A percentile compares a stretch with the other conserved stretches of the same genome.
Conservation (phyloP, 2,797 vertebrate species). For the Microchirus variegatus region DNA sequence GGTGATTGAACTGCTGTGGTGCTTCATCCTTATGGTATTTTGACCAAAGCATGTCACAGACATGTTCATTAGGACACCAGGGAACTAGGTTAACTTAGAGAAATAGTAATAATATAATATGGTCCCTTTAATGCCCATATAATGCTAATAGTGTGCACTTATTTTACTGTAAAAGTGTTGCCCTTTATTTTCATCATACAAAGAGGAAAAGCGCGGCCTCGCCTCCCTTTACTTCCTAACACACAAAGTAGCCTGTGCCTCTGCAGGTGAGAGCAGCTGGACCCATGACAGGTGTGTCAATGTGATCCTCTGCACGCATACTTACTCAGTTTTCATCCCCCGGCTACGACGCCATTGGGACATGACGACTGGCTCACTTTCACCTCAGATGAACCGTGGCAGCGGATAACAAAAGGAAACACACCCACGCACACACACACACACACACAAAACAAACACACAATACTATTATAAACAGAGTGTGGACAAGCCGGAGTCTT, state of each 20-base stretch:
- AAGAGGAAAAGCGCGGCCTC: no score
- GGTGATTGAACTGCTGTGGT: no score
- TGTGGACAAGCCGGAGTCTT: conserved; percentile 7
- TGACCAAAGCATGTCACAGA: no score
- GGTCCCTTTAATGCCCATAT: no score
- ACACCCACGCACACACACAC: conserved; percentile 21
- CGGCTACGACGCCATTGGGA: conserved; percentile 45
- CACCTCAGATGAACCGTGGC: conserved; percentile 55
- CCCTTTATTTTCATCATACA: background rate
- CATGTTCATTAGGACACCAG: no score
- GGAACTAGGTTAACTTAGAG: no score
- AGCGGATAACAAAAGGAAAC: conserved; percentile 43
- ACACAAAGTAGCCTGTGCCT: background rate
- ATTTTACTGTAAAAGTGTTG: no score
- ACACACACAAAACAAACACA: conserved; percentile 32
- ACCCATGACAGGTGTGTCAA: conserved; percentile 53
- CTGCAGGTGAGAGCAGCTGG: conserved; percentile 54
- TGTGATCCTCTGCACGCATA: conserved; percentile 27
- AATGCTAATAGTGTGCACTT: no score
- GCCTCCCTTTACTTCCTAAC: no score
- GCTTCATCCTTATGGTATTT: no score
- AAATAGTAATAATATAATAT: no score
- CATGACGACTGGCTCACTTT: conserved; percentile 51
- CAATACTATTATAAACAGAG: conserved; percentile 32
- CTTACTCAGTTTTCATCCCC: conserved; percentile 36